These are phyloP conservation scores for Neosilurus mollespiculum DNA, from an alignment of 2,797 vertebrate species.

Conservation along the genomic window DNA sequence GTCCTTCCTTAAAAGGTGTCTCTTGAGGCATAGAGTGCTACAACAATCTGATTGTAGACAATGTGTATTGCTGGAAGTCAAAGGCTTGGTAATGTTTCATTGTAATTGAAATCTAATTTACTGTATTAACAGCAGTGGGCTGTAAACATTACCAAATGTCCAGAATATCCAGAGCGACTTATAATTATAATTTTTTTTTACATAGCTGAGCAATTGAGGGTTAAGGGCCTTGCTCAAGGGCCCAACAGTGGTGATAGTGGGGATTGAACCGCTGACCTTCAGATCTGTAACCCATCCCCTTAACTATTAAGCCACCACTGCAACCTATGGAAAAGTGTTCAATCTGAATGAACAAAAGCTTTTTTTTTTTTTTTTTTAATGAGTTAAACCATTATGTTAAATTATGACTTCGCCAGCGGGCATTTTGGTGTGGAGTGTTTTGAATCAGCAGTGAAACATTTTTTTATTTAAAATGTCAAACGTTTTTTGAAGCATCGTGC, in stretches of 20 bases:
- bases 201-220: too few relatives aligned
- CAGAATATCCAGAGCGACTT: too few relatives aligned
- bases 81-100: conserved; percentile 1
- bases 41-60: not conserved
- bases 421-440: not conserved
- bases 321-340: not conserved
- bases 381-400: not conserved
- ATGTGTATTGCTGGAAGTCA: not conserved
- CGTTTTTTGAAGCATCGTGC: conserved; percentile 11
- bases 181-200: too few relatives aligned
- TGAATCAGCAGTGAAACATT: not conserved
- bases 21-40: not conserved
- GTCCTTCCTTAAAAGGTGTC: not conserved
- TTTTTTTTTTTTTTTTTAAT: not conserved
- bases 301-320: too few relatives aligned
- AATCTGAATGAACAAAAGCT: not conserved
- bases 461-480: conserved; percentile 1
- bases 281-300: too few relatives aligned
- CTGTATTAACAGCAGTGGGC: not conserved
- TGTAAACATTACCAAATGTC: not conserved
- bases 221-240: too few relatives aligned
- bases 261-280: too few relatives aligned
- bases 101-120: not conserved
- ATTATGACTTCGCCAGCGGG: not conserved
- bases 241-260: too few relatives aligned